Percentiles rank a stretch among this genome's conserved stretches.
Evolutionary conservation across 2,888 invertebrate genomes (phyloP).

Genomic region (Aspidiotus rigidus): DNA sequence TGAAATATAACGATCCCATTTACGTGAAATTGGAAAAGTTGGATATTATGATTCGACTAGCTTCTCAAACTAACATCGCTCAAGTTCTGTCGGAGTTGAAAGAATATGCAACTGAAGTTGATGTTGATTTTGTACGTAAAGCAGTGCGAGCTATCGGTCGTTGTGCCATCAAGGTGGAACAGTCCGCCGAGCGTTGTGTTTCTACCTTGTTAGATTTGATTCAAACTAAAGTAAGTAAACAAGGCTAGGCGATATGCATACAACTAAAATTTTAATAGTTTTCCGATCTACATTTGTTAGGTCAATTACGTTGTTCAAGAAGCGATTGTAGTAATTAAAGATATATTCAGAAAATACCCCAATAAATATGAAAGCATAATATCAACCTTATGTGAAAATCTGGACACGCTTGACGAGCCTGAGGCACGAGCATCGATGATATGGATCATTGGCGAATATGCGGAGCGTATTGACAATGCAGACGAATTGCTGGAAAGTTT

Average conservation of each 20-base stretch:
- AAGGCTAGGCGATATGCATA: too few relatives aligned
- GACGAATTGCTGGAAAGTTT: constrained; percentile 96
- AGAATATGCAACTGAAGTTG: constrained; percentile 98
- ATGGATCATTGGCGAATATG: constrained; percentile 85
- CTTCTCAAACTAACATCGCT: constrained; percentile 94
- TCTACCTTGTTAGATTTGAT: constrained; percentile 94
- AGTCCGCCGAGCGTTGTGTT: constrained; percentile 96
- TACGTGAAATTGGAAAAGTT: constrained; percentile 98
- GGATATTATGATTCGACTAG: constrained; percentile 98
- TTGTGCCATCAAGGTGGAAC: constrained; percentile 97
- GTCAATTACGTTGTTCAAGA: constrained; percentile 99
- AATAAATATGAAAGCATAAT: constrained; percentile 99
- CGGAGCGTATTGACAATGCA: constrained; percentile 98
- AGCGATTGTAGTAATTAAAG: constrained; percentile 98
- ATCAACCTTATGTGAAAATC: constrained; percentile 95
- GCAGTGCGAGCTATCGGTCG: constrained; percentile 97
- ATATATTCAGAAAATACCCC: constrained; percentile 94
- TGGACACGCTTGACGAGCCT: constrained; percentile 97
- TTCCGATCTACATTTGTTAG: constrained; percentile 38
- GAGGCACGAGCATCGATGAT: constrained; percentile 98
- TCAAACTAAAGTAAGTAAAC: constrained; percentile 75
- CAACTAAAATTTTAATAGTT: not conserved
- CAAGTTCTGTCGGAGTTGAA: constrained; percentile 96
- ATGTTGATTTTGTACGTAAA: constrained; percentile 98
- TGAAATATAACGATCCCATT: constrained; percentile 99